These are phyloP conservation scores for Actinostola sp. DNA, from an alignment of 92 coral and sea anemone genomes.

Conservation along the genomic window DNA sequence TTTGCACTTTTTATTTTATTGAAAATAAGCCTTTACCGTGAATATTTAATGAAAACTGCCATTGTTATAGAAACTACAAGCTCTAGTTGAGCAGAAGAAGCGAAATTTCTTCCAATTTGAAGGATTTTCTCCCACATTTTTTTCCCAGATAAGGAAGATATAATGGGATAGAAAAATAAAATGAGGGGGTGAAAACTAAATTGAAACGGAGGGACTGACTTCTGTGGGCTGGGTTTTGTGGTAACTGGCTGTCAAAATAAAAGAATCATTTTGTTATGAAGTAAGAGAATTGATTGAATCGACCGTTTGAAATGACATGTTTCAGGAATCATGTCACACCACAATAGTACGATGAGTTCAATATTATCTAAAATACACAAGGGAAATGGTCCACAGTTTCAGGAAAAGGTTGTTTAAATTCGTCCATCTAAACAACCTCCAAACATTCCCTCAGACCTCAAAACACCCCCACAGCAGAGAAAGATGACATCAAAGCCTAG, in stretches of 20 bases:
- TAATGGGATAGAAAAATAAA: not conserved
- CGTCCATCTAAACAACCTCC: not conserved
- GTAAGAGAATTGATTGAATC: not conserved
- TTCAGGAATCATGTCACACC: no score
- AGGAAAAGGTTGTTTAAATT: no score
- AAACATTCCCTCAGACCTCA: not conserved
- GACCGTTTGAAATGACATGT: constrained; percentile 7
- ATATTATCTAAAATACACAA: no score
- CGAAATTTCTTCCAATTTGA: not conserved
- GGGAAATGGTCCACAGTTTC: no score
- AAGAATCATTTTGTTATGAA: not conserved
- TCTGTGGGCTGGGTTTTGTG: constrained; percentile 2
- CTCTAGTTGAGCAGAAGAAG: not conserved
- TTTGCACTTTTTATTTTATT: not conserved
- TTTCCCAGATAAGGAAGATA: not conserved
- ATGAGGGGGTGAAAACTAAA: not conserved
- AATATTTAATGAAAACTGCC: constrained; percentile 1
- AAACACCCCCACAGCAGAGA: not conserved
- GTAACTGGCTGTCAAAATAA: constrained; percentile 2
- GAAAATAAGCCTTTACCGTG: constrained; percentile 12
- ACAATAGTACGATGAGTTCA: no score
- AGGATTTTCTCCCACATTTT: not conserved
- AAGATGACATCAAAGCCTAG: not conserved
- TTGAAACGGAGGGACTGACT: not conserved
- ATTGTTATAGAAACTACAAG: constrained; percentile 3